These are phyloP conservation scores for Pentamera pediparva DNA, from an alignment of 53 echinoderm and acorn worm species.

Conservation along the genomic window DNA sequence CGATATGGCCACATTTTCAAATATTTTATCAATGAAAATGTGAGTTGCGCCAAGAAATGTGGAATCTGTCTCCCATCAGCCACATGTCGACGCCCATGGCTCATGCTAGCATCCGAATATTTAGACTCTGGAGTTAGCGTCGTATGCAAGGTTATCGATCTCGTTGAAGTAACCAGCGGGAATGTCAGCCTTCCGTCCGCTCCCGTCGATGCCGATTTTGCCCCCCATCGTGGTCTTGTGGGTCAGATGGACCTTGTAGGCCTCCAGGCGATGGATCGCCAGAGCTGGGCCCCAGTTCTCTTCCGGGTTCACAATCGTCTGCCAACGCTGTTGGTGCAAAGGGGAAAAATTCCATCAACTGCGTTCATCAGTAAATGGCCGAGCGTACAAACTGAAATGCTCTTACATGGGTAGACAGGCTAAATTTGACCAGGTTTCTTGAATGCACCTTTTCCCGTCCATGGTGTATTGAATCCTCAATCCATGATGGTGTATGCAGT, in stretches of 20 bases:
- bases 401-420: too few species aligned
- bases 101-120: too few species aligned
- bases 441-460: background rate
- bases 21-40: too few species aligned
- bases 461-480: too few species aligned
- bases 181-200: slow-evolving; percentile 32
- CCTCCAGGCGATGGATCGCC: slow-evolving; percentile 45
- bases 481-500: too few species aligned
- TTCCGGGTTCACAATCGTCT: slow-evolving; percentile 35
- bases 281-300: slow-evolving; percentile 75
- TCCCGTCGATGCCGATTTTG: slow-evolving; percentile 37
- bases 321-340: slow-evolving; percentile 48
- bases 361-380: too few species aligned
- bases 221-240: slow-evolving; percentile 72
- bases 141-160: background rate
- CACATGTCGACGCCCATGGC: too few species aligned
- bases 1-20: too few species aligned
- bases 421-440: background rate
- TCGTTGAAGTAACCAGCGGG: background rate
- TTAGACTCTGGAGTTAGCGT: background rate
- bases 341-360: background rate
- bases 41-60: too few species aligned
- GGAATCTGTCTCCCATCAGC: too few species aligned
- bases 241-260: slow-evolving; percentile 47
- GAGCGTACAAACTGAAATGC: too few species aligned